Percentiles rank a stretch among this genome's conserved stretches.
phyloP scores from a whole-genome alignment of 1,140 invertebrate species.

The Psix sp. region DNA sequence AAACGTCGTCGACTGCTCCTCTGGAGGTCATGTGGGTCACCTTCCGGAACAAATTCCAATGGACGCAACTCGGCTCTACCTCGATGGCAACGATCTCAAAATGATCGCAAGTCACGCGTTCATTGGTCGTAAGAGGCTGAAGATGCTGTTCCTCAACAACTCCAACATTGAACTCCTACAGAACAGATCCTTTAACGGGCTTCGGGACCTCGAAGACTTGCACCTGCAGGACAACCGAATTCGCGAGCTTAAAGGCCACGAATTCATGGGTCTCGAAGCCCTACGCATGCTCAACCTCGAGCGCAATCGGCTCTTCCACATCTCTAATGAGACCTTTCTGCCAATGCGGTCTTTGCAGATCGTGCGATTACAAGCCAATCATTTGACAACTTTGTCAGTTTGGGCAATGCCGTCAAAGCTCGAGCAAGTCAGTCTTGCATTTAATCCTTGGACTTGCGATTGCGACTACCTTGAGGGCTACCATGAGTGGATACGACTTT shows the following conservation, averaged over 20 bases:
- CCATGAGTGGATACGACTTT: slow-evolving; percentile 86
- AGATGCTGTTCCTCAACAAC: slow-evolving; percentile 88
- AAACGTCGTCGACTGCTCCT: slow-evolving; percentile 92
- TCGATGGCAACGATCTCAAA: slow-evolving; percentile 90
- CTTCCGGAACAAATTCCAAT: slow-evolving; percentile 89
- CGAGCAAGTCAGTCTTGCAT: slow-evolving; percentile 84
- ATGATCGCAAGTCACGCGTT: slow-evolving; percentile 88
- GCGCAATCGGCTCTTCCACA: slow-evolving; percentile 86
- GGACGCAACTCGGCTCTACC: slow-evolving; percentile 92
- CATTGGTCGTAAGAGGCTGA: slow-evolving; percentile 90
- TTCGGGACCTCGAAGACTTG: slow-evolving; percentile 83
- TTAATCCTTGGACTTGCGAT: slow-evolving; percentile 94
- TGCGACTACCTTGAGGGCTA: slow-evolving; percentile 89
- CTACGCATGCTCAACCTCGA: slow-evolving; percentile 90
- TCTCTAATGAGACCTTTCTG: slow-evolving; percentile 87
- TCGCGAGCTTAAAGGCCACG: slow-evolving; percentile 84
- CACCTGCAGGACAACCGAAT: slow-evolving; percentile 90
- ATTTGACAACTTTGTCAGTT: slow-evolving; percentile 85
- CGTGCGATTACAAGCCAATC: slow-evolving; percentile 88
- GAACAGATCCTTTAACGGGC: slow-evolving; percentile 90
- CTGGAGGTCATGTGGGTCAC: slow-evolving; percentile 83
- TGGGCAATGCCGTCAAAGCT: slow-evolving; percentile 88
- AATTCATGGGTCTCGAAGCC: slow-evolving; percentile 84
- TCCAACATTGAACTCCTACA: slow-evolving; percentile 84
- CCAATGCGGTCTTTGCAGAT: slow-evolving; percentile 86